phyloP scores from a whole-genome alignment of 1,140 invertebrate genomes.

The Drosophila punjabiensis region DNA sequence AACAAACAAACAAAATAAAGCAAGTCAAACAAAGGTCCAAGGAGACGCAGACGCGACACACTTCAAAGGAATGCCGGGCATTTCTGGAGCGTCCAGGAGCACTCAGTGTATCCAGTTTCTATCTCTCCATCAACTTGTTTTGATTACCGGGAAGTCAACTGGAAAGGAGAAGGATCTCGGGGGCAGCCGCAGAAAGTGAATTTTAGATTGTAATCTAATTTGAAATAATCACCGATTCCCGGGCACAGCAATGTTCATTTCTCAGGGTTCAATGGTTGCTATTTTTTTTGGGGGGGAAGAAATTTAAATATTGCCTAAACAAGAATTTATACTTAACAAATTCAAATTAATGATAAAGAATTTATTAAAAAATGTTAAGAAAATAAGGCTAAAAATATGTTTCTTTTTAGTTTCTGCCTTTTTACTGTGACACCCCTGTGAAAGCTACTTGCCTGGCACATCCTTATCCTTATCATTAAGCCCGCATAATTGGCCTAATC shows the following conservation, averaged over 20 bases:
- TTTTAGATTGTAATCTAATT: slow-evolving; percentile 24
- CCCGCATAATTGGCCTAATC: slow-evolving; percentile 18
- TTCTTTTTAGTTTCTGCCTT: too few species aligned
- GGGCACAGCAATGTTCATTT: not conserved
- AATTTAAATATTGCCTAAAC: not conserved
- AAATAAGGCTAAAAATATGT: not conserved
- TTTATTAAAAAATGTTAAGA: not conserved
- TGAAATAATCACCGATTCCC: slow-evolving; percentile 7
- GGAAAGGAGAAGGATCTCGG: slow-evolving; percentile 7
- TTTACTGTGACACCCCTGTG: too few species aligned
- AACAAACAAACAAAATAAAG: slow-evolving; percentile 17
- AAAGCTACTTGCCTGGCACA: not conserved
- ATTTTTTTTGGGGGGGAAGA: not conserved
- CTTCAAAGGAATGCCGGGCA: slow-evolving; percentile 71
- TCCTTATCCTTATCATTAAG: slow-evolving; percentile 9
- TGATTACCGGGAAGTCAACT: slow-evolving; percentile 33
- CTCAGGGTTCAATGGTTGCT: not conserved
- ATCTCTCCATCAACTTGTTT: slow-evolving; percentile 42
- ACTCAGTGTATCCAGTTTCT: slow-evolving; percentile 40
- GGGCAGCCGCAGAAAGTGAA: slow-evolving; percentile 16
- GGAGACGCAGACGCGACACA: slow-evolving; percentile 51
- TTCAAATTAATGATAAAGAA: too few species aligned
- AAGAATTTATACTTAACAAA: too few species aligned
- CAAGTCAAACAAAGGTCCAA: slow-evolving; percentile 32
- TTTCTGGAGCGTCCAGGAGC: slow-evolving; percentile 44